phyloP scores from a whole-genome alignment of 2,888 invertebrate genomes.

The Trimorus sp. region DNA sequence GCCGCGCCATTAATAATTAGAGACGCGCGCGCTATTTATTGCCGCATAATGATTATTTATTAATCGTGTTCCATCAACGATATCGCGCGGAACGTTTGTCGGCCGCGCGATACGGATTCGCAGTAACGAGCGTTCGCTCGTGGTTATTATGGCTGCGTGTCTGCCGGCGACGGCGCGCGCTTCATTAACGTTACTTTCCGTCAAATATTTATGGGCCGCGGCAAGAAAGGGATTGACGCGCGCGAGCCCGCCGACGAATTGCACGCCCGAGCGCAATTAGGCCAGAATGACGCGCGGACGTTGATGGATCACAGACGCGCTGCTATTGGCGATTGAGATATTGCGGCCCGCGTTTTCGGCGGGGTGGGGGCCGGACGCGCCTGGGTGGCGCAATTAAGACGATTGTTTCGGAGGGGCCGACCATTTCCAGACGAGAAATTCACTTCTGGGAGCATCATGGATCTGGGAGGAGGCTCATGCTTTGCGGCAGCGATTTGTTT shows the following conservation, averaged over 20 bases:
- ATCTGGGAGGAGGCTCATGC: too few species aligned
- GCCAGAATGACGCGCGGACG: slow-evolving; percentile 38
- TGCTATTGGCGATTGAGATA: too few species aligned
- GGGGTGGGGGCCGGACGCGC: too few species aligned
- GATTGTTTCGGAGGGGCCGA: too few species aligned
- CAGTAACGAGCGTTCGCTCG: slow-evolving; percentile 40
- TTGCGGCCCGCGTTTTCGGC: too few species aligned
- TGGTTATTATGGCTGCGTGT: slow-evolving; percentile 49
- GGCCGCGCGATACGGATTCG: slow-evolving; percentile 57
- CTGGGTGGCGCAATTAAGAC: too few species aligned
- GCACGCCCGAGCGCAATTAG: slow-evolving; percentile 36
- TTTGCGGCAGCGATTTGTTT: too few species aligned
- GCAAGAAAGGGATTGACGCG: slow-evolving; percentile 50
- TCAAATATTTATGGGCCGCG: slow-evolving; percentile 56
- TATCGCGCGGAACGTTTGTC: slow-evolving; percentile 72
- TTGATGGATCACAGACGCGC: slow-evolving; percentile 30
- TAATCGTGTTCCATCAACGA: slow-evolving; percentile 76
- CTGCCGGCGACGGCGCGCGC: slow-evolving; percentile 45
- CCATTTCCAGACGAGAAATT: too few species aligned
- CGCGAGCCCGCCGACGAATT: slow-evolving; percentile 37
- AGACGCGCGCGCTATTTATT: slow-evolving; percentile 77
- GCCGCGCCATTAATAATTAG: slow-evolving; percentile 74
- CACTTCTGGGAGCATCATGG: too few species aligned
- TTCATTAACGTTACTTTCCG: slow-evolving; percentile 60
- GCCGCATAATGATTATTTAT: slow-evolving; percentile 80